Evolutionary conservation across 2,888 invertebrate genomes (phyloP).

Genomic region (Eupeodes latifasciatus): DNA sequence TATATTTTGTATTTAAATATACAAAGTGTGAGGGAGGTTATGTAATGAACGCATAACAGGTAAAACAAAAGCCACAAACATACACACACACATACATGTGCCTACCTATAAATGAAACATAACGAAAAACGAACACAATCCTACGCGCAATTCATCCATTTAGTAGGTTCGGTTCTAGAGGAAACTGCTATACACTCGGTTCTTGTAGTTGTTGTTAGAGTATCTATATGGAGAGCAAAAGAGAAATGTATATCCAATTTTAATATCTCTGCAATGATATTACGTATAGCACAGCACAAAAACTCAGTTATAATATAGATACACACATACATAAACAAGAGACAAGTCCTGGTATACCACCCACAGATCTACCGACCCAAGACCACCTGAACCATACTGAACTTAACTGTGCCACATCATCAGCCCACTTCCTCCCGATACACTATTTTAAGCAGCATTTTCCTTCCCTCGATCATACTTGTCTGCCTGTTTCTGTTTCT

Average conservation of each 20-base stretch:
- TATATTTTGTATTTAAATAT: slow-evolving; percentile 25
- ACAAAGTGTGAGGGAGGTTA: slow-evolving; percentile 41
- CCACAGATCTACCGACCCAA: slow-evolving; percentile 68
- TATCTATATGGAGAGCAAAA: background rate
- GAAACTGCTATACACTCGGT: slow-evolving; percentile 30
- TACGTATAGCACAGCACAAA: slow-evolving; percentile 44
- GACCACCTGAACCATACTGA: slow-evolving; percentile 71
- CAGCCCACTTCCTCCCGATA: slow-evolving; percentile 24
- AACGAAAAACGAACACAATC: slow-evolving; percentile 20
- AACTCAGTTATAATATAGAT: too few relatives aligned
- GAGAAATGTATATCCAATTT: slow-evolving; percentile 58
- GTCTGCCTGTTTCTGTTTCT: slow-evolving; percentile 27
- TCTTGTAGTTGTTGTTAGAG: slow-evolving; percentile 1
- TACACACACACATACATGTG: slow-evolving; percentile 5
- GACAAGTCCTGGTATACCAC: slow-evolving; percentile 39
- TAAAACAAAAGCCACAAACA: slow-evolving; percentile 66
- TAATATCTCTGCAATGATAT: slow-evolving; percentile 72
- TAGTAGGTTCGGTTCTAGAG: slow-evolving; percentile 52
- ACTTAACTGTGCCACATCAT: slow-evolving; percentile 69
- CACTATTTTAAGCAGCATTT: slow-evolving; percentile 44
- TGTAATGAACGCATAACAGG: slow-evolving; percentile 64
- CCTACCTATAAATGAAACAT: background rate
- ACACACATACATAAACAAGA: slow-evolving; percentile 11
- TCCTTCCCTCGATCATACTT: slow-evolving; percentile 52
- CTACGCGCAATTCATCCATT: slow-evolving; percentile 61